Percentiles rank a stretch among this genome's conserved stretches.
Evolutionary conservation across 2,888 invertebrate species (phyloP).

Genomic region (Drosophila acutilabella): DNA sequence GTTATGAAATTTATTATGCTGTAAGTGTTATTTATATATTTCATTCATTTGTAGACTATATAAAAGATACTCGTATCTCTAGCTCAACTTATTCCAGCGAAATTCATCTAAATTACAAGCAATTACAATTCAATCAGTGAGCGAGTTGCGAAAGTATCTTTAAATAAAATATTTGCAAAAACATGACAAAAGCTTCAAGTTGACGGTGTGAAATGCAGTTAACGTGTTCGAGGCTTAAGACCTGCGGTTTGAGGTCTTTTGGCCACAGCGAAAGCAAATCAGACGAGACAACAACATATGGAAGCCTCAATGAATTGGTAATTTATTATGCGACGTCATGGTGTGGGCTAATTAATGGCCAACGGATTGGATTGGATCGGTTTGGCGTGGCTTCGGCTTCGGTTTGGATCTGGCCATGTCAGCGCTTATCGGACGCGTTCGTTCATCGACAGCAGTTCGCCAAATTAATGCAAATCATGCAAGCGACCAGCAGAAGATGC

Average conservation of each 20-base stretch:
- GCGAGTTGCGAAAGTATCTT: neutral
- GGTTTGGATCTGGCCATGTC: slow-evolving; percentile 62
- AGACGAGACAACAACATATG: slow-evolving; percentile 46
- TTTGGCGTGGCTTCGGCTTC: neutral
- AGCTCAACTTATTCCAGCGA: neutral
- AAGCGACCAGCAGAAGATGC: slow-evolving; percentile 69
- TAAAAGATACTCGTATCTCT: neutral
- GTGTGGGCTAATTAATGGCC: slow-evolving; percentile 79
- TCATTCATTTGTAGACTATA: neutral
- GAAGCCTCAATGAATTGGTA: slow-evolving; percentile 77
- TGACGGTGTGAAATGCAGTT: slow-evolving; percentile 53
- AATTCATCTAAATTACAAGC: slow-evolving; percentile 3
- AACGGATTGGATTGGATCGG: slow-evolving; percentile 54
- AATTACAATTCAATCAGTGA: slow-evolving; percentile 37
- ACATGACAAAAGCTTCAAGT: slow-evolving; percentile 7
- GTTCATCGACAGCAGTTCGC: slow-evolving; percentile 77
- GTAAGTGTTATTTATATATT: too few relatives aligned
- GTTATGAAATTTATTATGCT: too few relatives aligned
- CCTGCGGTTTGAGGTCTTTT: slow-evolving; percentile 24
- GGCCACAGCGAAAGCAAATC: slow-evolving; percentile 56
- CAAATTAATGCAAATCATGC: slow-evolving; percentile 81
- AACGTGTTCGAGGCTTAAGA: slow-evolving; percentile 54
- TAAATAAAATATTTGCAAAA: slow-evolving; percentile 8
- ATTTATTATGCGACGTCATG: slow-evolving; percentile 79
- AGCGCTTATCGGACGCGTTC: slow-evolving; percentile 75